Base-by-base conservation (phyloP, 2,888 invertebrate genomes). In the Yponomeuta cagnagella region DNA sequence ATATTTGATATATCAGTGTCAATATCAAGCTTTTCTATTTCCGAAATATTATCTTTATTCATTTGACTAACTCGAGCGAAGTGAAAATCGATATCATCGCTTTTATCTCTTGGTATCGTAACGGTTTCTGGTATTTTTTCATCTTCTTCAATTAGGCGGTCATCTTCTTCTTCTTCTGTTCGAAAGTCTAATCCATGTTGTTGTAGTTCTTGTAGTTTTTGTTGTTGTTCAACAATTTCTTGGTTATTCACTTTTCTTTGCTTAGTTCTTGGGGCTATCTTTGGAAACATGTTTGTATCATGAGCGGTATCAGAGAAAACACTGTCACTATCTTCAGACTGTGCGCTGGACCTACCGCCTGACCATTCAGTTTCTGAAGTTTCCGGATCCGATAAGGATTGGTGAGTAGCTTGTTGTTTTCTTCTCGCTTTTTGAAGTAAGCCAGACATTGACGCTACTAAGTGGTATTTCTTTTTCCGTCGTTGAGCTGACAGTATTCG, bases 401-500 rank as follows among this genome's bases (percentile, higher is more conserved):
- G 95, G 75, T 93, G 91, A 75, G 93, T 91, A 48, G 92, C 87
- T 79, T 92, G 92, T 48, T 94, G 93, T 85, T 94, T 95, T 77
- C 95, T 86, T 82, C 96, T 96, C 0, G 97, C 97, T 89, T 97
- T 97, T 83, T 97, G 96, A 76, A 97, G 89, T 73, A 97, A 94
- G 33, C 96, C 97, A 1, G 96, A 97, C 87, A 97, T 95, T 0
- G 97, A 97, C 0, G 96, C 95, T 0, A 97, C 96, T 70, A 97
- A 91, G 6, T 95, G 95, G 76, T 96, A 95, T 80, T 96, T 96
- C 83, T 96, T 96, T 87, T 96, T 96, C 79, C 95, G 95, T 77
- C 93, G 82, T 75, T 92, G 92, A 6, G 91, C 90, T 15, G 89
- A 89, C 72, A 91, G 76, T 74, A 91, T 86, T 77, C 92, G 83